Percentiles rank a stretch among this genome's conserved stretches.
Evolutionary conservation across 2,113 vertebrate genomes (phyloP).

Genomic region (Myotis yumanensis): DNA sequence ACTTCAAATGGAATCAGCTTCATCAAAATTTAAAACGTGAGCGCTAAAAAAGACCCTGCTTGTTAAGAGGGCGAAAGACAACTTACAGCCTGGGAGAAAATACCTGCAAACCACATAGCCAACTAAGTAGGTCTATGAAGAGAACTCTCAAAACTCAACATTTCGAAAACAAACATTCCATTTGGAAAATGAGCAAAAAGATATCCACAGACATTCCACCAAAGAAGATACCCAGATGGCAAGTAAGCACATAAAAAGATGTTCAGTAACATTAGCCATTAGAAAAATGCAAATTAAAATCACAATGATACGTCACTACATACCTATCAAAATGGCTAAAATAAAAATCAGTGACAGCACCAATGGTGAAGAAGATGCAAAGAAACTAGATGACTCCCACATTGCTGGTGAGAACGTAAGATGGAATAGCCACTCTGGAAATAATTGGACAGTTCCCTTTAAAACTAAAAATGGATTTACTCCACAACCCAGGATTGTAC

Average conservation of each 20-base stretch:
- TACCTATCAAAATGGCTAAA: not conserved
- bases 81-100: not conserved
- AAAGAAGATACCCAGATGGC: not conserved
- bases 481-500: not conserved
- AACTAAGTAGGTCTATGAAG: not conserved
- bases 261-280: not conserved
- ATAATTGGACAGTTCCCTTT: not conserved
- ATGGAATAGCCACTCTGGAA: not conserved
- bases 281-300: constrained; percentile 15
- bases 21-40: constrained; percentile 52
- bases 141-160: constrained; percentile 35
- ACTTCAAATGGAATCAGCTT: constrained; percentile 36
- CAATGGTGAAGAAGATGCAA: not conserved
- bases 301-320: too few relatives aligned
- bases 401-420: not conserved
- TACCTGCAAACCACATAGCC: not conserved
- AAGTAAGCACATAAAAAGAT: constrained; percentile 12
- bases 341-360: not conserved
- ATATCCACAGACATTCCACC: not conserved
- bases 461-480: constrained; percentile 34
- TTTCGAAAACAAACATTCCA: not conserved
- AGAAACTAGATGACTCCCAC: not conserved
- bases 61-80: not conserved
- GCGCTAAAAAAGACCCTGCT: not conserved
- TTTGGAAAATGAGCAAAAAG: constrained; percentile 21